phyloP scores from a whole-genome alignment of 1,140 invertebrate genomes.

The Asbolus verrucosus region DNA sequence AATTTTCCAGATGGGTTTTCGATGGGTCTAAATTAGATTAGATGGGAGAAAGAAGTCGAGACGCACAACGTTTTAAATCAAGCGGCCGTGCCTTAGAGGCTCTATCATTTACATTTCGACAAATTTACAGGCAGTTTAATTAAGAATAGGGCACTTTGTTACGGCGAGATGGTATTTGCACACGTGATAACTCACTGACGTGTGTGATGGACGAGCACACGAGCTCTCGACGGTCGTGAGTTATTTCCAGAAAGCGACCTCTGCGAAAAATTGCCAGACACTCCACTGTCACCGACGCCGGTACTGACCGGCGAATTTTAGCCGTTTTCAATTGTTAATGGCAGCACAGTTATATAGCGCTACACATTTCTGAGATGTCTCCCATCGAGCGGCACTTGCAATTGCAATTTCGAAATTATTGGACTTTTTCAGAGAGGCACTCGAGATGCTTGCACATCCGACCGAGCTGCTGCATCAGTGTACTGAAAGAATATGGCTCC shows the following conservation, averaged over 20 bases:
- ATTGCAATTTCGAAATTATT: conserved; percentile 26
- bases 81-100: conserved; percentile 27
- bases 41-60: conserved; percentile 35
- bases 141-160: conserved; percentile 34
- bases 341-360: too few relatives aligned
- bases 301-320: too few relatives aligned
- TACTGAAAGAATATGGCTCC: too few relatives aligned
- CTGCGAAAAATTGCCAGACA: too few relatives aligned
- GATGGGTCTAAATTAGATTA: conserved; percentile 39
- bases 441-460: too few relatives aligned
- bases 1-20: conserved; percentile 28
- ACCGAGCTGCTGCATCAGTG: too few relatives aligned
- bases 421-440: conserved; percentile 11
- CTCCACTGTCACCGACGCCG: too few relatives aligned
- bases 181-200: conserved; percentile 34
- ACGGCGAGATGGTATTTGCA: too few relatives aligned
- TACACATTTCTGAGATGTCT: too few relatives aligned
- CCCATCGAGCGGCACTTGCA: too few relatives aligned
- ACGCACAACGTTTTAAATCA: conserved; percentile 19
- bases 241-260: conserved; percentile 5
- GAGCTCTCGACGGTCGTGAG: not conserved
- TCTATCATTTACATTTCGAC: conserved; percentile 43
- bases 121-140: conserved; percentile 44
- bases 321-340: too few relatives aligned
- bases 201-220: conserved; percentile 31